A percentile compares a stretch with the other conserved stretches of the same genome.
phyloP scores from a whole-genome alignment of 2,888 invertebrate species.

The Drosophila anceps region DNA sequence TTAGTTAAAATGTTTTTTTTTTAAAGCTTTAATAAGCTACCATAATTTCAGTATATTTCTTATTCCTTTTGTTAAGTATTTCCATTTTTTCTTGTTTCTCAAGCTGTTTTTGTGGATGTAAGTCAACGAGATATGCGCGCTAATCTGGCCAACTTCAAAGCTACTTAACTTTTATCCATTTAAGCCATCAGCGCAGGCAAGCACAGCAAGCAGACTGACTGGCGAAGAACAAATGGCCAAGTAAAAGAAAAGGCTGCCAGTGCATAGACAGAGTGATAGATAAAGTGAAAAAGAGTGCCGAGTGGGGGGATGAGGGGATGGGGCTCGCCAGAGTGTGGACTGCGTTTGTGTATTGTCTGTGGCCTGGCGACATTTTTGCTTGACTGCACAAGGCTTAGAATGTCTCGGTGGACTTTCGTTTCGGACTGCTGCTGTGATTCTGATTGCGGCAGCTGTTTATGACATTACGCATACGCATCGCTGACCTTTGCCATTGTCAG shows the following conservation, averaged over 20 bases:
- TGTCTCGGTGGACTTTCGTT: constrained; percentile 55
- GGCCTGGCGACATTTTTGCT: constrained; percentile 72
- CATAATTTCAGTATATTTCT: constrained; percentile 45
- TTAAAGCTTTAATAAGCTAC: not conserved
- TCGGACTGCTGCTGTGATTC: constrained; percentile 70
- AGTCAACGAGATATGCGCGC: constrained; percentile 72
- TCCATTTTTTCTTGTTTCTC: constrained; percentile 30
- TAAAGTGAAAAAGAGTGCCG: constrained; percentile 8
- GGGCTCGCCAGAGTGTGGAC: constrained; percentile 1
- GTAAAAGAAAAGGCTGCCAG: constrained; percentile 44
- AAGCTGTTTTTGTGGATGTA: constrained; percentile 55
- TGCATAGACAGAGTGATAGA: constrained; percentile 20
- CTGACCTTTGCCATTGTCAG: constrained; percentile 61
- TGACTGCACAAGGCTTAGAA: constrained; percentile 72
- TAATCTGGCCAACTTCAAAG: constrained; percentile 78
- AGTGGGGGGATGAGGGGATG: constrained; percentile 10
- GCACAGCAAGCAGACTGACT: constrained; percentile 27
- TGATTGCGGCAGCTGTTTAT: constrained; percentile 77
- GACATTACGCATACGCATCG: constrained; percentile 78
- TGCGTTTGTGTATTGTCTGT: constrained; percentile 53
- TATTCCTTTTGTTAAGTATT: constrained; percentile 10
- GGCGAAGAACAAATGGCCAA: constrained; percentile 65
- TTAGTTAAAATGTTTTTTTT: not conserved
- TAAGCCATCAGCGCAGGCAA: constrained; percentile 73
- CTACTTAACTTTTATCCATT: constrained; percentile 78